Percentiles rank a stretch among this genome's conserved stretches.
Evolutionary conservation across 2,888 invertebrate species (phyloP).

Genomic region (Bibio marci): DNA sequence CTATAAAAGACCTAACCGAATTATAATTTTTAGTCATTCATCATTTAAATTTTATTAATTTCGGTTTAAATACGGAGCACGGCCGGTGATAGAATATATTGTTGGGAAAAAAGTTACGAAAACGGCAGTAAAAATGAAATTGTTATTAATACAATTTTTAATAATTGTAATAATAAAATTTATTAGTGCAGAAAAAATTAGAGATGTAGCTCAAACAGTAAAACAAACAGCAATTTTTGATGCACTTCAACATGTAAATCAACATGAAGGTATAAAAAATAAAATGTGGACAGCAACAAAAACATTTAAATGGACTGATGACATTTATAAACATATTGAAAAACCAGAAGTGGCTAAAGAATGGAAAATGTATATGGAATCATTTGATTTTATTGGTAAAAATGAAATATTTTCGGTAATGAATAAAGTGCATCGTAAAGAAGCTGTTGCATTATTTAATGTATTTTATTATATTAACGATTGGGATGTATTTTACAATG

Average conservation of each 20-base stretch:
- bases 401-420: conserved; percentile 31
- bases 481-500: conserved; percentile 40
- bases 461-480: conserved; percentile 41
- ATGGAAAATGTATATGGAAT: not conserved
- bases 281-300: conserved; percentile 15
- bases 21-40: too few relatives aligned
- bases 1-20: too few relatives aligned
- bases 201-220: too few relatives aligned
- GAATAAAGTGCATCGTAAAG: conserved; percentile 26
- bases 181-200: too few relatives aligned
- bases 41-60: too few relatives aligned
- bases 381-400: too few relatives aligned
- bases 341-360: not conserved
- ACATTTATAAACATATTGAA: not conserved
- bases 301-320: not conserved
- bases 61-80: too few relatives aligned
- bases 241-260: conserved; percentile 38
- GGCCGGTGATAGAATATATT: too few relatives aligned
- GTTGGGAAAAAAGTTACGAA: too few relatives aligned
- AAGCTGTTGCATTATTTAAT: conserved; percentile 36
- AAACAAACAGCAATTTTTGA: conserved; percentile 35
- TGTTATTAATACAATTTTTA: too few relatives aligned
- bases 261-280: conserved; percentile 32
- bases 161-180: too few relatives aligned
- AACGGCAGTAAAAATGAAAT: too few relatives aligned